These are phyloP conservation scores for Gracilinanus agilis DNA, from an alignment of 2,113 vertebrate species.

Conservation along the genomic window DNA sequence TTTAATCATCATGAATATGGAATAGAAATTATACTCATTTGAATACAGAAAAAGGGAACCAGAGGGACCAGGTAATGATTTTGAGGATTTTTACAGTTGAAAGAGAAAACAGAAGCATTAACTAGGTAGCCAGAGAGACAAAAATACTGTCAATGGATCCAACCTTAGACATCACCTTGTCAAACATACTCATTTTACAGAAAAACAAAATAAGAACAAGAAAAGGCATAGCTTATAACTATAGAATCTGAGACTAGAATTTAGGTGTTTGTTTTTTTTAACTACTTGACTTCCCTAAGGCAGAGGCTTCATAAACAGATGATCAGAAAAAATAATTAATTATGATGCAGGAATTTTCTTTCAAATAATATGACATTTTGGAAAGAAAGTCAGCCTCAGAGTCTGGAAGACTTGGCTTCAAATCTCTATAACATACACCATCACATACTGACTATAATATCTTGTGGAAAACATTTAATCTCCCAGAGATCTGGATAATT, in stretches of 20 bases:
- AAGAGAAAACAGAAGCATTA: background rate
- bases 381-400: background rate
- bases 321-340: background rate
- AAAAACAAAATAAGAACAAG: background rate
- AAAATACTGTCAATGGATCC: background rate
- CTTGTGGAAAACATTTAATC: background rate
- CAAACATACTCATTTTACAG: background rate
- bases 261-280: background rate
- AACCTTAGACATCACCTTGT: background rate
- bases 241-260: background rate
- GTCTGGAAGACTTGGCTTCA: background rate
- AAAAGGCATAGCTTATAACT: background rate
- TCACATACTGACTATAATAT: background rate
- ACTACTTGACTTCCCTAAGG: background rate
- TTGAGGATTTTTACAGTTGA: background rate
- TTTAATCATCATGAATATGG: background rate
- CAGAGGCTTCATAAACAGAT: background rate
- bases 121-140: background rate
- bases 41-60: background rate
- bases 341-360: background rate
- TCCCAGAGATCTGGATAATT: background rate
- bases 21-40: background rate
- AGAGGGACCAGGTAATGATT: background rate
- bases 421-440: background rate
- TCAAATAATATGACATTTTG: background rate